Evolutionary conservation across 2,888 invertebrate genomes (phyloP).

Genomic region (Ryuthela nishihirai): DNA sequence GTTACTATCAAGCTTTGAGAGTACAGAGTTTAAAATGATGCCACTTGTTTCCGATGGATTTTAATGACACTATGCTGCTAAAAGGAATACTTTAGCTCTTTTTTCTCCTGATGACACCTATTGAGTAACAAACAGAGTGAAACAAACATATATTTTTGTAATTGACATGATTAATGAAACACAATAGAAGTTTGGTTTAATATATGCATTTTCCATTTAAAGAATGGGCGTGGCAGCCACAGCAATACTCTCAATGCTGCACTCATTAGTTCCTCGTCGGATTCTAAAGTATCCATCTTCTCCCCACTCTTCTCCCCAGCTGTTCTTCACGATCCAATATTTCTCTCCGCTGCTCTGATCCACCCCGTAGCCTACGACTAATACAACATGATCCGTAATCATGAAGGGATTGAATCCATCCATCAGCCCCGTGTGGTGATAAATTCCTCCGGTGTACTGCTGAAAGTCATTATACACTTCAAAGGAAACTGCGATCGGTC

Average conservation of each 20-base stretch:
- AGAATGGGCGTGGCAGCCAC: slow-evolving; percentile 39
- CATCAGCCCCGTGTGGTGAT: slow-evolving; percentile 50
- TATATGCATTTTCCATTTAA: no score
- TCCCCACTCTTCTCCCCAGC: slow-evolving; percentile 46
- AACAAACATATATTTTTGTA: no score
- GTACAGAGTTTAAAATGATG: no score
- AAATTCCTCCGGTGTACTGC: slow-evolving; percentile 52
- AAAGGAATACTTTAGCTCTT: no score
- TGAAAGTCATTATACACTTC: slow-evolving; percentile 53
- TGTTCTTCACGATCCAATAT: slow-evolving; percentile 45
- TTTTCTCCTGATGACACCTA: no score
- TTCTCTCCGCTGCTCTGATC: slow-evolving; percentile 45
- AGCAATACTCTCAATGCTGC: slow-evolving; percentile 38
- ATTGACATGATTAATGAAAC: no score
- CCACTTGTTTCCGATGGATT: no score
- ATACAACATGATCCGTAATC: slow-evolving; percentile 50
- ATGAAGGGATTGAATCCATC: slow-evolving; percentile 52
- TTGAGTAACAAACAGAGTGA: no score
- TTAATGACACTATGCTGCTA: no score
- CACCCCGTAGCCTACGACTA: slow-evolving; percentile 52
- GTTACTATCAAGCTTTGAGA: no score
- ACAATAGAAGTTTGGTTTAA: no score
- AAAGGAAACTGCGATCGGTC: slow-evolving; percentile 54
- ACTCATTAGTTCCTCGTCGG: slow-evolving; percentile 43
- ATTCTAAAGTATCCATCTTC: slow-evolving; percentile 47